Evolutionary conservation across 53 echinoderm and acorn worm genomes (phyloP).

Genomic region (Temnopleurus reevesii): DNA sequence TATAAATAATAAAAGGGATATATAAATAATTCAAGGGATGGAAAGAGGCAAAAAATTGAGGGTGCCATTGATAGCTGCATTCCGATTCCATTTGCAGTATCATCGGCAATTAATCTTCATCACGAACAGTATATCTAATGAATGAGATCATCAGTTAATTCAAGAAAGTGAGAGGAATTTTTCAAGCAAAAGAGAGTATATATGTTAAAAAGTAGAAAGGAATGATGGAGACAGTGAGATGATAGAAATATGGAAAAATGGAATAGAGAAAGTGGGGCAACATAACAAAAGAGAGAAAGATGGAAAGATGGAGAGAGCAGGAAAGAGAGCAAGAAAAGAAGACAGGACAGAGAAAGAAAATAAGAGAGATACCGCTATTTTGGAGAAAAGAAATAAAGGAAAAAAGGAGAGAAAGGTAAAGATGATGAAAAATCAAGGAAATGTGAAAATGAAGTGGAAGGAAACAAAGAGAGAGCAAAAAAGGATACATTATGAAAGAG

Average conservation of each 20-base stretch:
- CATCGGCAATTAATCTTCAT: slow-evolving; percentile 23
- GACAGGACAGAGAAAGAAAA: background rate
- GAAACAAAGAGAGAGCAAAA: background rate
- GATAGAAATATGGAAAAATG: too few species aligned
- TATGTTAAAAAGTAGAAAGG: too few species aligned
- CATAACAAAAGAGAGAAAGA: background rate
- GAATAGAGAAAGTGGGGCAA: background rate
- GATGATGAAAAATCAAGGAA: background rate
- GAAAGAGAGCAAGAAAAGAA: too few species aligned
- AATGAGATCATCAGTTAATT: slow-evolving; percentile 5
- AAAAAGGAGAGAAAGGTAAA: background rate
- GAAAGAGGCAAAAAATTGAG: too few species aligned
- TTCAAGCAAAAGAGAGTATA: background rate
- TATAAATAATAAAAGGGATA: too few species aligned
- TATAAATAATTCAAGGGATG: too few species aligned
- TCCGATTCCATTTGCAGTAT: slow-evolving; percentile 16
- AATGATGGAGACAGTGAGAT: too few species aligned
- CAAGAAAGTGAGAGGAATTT: too few species aligned
- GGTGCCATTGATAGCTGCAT: too few species aligned
- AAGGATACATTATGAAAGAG: background rate
- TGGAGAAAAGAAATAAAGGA: background rate
- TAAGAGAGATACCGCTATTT: background rate
- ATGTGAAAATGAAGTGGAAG: background rate
- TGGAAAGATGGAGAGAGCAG: background rate
- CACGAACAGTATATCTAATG: background rate